Evolutionary conservation across 2,888 invertebrate genomes (phyloP).

Genomic region (Ennomos fuscantarius): DNA sequence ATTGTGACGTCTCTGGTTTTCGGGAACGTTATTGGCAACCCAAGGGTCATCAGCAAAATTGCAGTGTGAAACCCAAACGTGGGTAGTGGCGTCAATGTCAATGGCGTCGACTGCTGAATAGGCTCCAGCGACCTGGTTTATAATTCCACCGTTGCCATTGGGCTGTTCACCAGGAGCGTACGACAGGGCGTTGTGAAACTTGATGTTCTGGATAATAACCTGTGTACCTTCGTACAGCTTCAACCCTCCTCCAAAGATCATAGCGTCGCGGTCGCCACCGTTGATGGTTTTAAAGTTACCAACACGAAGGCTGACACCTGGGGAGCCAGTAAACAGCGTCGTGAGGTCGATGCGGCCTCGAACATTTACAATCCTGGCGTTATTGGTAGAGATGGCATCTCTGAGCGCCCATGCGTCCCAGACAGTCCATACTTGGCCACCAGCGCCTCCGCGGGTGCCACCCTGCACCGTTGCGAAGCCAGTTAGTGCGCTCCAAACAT

Average conservation of each 20-base stretch:
- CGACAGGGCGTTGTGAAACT: slow-evolving; percentile 19
- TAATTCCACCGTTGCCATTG: slow-evolving; percentile 25
- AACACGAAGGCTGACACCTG: slow-evolving; percentile 3
- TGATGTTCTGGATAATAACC: slow-evolving; percentile 20
- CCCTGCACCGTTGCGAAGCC: slow-evolving; percentile 15
- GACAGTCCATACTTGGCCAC: slow-evolving; percentile 20
- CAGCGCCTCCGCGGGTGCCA: slow-evolving; percentile 22
- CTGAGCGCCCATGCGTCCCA: slow-evolving; percentile 11
- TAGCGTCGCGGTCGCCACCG: neutral
- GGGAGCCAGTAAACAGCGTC: slow-evolving; percentile 22
- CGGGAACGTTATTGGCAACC: too few species aligned
- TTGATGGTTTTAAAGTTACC: neutral
- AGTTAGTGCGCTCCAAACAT: slow-evolving; percentile 6
- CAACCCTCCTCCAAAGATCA: neutral
- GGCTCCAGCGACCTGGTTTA: slow-evolving; percentile 3
- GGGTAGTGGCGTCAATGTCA: neutral
- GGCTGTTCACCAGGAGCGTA: slow-evolving; percentile 20
- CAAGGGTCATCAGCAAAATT: too few species aligned
- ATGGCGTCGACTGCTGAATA: slow-evolving; percentile 17
- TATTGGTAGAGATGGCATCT: slow-evolving; percentile 10
- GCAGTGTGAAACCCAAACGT: too few species aligned
- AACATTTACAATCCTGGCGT: slow-evolving; percentile 6
- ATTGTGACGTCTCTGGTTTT: too few species aligned
- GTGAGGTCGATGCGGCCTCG: slow-evolving; percentile 10
- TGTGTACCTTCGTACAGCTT: neutral